phyloP scores from a whole-genome alignment of 2,888 invertebrate genomes.

The Mythimna vitellina region DNA sequence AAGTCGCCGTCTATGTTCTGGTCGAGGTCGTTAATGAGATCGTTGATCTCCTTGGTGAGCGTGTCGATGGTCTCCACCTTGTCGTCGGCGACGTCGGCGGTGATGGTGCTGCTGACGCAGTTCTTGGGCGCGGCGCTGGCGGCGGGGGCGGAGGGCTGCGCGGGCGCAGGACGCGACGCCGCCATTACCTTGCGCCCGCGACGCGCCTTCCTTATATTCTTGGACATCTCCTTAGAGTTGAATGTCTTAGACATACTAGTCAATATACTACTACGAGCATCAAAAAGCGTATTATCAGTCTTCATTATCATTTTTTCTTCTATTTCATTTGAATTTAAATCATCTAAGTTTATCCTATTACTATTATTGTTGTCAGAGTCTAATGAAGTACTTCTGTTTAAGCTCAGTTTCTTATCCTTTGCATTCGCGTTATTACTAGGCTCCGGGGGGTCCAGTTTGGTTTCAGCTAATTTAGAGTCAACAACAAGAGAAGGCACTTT shows the following conservation, averaged over 20 bases:
- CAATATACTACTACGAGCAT: slow-evolving; percentile 88
- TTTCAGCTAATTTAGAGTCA: slow-evolving; percentile 85
- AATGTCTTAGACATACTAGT: slow-evolving; percentile 90
- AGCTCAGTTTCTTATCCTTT: slow-evolving; percentile 87
- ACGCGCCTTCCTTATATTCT: slow-evolving; percentile 87
- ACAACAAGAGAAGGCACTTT: slow-evolving; percentile 89
- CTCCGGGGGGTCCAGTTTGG: slow-evolving; percentile 79
- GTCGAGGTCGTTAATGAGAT: slow-evolving; percentile 86
- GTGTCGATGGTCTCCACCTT: slow-evolving; percentile 85
- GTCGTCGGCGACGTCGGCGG: slow-evolving; percentile 73
- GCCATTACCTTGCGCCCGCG: slow-evolving; percentile 84
- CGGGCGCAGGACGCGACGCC: slow-evolving; percentile 60
- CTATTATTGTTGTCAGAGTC: slow-evolving; percentile 90
- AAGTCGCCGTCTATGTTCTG: slow-evolving; percentile 84
- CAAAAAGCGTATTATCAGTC: slow-evolving; percentile 91
- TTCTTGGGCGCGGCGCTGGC: slow-evolving; percentile 30
- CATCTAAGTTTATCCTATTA: slow-evolving; percentile 88
- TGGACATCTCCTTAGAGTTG: slow-evolving; percentile 87
- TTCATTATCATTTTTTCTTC: slow-evolving; percentile 91
- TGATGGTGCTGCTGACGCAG: slow-evolving; percentile 69
- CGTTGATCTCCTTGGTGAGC: slow-evolving; percentile 86
- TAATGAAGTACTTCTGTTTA: slow-evolving; percentile 89
- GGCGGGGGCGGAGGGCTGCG: slow-evolving; percentile 32
- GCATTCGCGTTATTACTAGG: slow-evolving; percentile 81
- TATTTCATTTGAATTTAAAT: slow-evolving; percentile 88